phyloP scores from a whole-genome alignment of 2,113 vertebrate species.

The Paratilapia polleni region DNA sequence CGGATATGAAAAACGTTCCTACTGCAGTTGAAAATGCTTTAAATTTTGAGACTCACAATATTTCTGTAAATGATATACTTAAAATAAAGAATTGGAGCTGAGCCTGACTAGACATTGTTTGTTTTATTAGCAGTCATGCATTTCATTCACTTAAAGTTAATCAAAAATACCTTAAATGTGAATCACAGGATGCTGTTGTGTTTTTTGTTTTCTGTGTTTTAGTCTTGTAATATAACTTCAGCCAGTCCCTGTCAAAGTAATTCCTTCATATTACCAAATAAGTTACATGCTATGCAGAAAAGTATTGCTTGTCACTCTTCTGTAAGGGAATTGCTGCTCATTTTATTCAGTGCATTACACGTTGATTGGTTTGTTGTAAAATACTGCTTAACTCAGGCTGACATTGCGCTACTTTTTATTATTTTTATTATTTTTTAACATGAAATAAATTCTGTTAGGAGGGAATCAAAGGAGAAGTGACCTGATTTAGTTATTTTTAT shows the following conservation, averaged over 20 bases:
- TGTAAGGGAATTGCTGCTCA: not conserved
- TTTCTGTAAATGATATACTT: conserved; percentile 64
- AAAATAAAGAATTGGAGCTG: conserved; percentile 68
- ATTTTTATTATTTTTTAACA: no score
- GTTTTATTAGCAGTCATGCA: not conserved
- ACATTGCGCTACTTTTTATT: no score
- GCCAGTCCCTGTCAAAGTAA: not conserved
- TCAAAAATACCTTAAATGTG: not conserved
- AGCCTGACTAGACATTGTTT: conserved; percentile 18
- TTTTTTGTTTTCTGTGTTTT: rapidly evolving
- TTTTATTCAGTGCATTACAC: not conserved
- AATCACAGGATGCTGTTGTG: not conserved
- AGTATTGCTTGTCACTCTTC: not conserved
- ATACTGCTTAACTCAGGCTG: not conserved
- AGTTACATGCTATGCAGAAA: not conserved
- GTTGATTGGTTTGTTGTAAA: not conserved
- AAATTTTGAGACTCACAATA: conserved; percentile 52
- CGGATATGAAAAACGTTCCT: conserved; percentile 29
- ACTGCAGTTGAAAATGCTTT: conserved; percentile 31
- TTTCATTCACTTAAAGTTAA: not conserved
- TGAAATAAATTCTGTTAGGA: not conserved
- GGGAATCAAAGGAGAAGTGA: not conserved
- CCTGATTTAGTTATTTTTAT: not conserved
- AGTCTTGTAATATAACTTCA: conserved; percentile 1
- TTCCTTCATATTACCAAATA: not conserved